These are phyloP conservation scores for Papilio elwesi DNA, from an alignment of 2,888 invertebrate species.

Conservation along the genomic window DNA sequence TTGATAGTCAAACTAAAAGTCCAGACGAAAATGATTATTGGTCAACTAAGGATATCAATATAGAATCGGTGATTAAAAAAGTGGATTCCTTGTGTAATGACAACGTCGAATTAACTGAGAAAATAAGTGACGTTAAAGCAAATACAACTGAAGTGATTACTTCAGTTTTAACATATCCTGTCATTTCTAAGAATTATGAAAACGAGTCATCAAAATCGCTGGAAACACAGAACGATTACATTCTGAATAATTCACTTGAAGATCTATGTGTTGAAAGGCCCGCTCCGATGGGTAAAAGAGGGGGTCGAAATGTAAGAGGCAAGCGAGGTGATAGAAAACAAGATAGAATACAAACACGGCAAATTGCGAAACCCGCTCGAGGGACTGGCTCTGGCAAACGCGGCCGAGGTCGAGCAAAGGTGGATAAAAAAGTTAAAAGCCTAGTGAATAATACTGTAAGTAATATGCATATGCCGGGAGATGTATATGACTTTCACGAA, in stretches of 20 bases:
- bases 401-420: conserved; percentile 79
- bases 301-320: conserved; percentile 73
- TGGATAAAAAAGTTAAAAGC: conserved; percentile 80
- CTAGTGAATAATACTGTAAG: conserved; percentile 80
- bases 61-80: conserved; percentile 92
- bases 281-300: conserved; percentile 61
- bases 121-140: conserved; percentile 45
- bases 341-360: conserved; percentile 76
- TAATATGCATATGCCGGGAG: conserved; percentile 86
- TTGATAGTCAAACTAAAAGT: conserved; percentile 66
- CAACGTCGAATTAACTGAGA: conserved; percentile 55
- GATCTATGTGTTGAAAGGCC: conserved; percentile 50
- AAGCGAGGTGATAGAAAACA: conserved; percentile 69
- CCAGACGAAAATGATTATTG: conserved; percentile 90
- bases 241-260: conserved; percentile 51
- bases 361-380: conserved; percentile 73
- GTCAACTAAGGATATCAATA: conserved; percentile 91
- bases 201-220: conserved; percentile 41
- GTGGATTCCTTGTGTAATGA: conserved; percentile 87
- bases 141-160: conserved; percentile 39
- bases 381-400: conserved; percentile 69
- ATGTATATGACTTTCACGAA: conserved; percentile 96
- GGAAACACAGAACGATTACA: conserved; percentile 48
- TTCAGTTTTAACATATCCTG: conserved; percentile 33
- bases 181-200: conserved; percentile 32